Conservation (phyloP, 2,113 vertebrate species). For the Chunga burmeisteri region DNA sequence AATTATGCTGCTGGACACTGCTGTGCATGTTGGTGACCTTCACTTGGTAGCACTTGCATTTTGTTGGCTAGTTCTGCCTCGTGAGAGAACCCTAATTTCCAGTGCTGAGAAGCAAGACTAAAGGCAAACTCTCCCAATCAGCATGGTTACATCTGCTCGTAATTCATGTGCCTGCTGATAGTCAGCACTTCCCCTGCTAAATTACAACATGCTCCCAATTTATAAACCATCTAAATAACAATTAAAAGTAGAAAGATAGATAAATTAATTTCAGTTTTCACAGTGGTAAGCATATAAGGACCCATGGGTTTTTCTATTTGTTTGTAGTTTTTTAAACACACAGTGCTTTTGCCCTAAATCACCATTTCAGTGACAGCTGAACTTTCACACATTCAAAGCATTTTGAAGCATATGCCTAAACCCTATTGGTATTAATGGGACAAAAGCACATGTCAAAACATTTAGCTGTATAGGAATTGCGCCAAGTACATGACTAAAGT, state of each 20-base stretch:
- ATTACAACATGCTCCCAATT: not conserved
- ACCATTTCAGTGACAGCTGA: not conserved
- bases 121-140: not conserved
- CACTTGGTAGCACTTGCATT: not conserved
- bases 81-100: not conserved
- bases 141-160: not conserved
- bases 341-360: not conserved
- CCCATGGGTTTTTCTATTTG: not conserved
- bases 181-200: conserved; percentile 30
- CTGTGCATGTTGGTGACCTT: not conserved
- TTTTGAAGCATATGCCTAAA: not conserved
- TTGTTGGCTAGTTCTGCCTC: not conserved
- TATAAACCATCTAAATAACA: not conserved
- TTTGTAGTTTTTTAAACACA: not conserved
- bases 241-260: not conserved
- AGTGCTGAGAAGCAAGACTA: not conserved
- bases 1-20: not conserved
- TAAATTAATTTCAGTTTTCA: not conserved
- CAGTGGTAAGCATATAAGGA: not conserved
- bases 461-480: not conserved
- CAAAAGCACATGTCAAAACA: not conserved
- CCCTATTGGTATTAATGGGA: not conserved
- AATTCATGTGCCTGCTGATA: not conserved
- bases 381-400: not conserved
- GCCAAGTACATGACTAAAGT: not conserved